phyloP scores from a whole-genome alignment of 2,888 invertebrate genomes.

The Hylaea fasciaria region DNA sequence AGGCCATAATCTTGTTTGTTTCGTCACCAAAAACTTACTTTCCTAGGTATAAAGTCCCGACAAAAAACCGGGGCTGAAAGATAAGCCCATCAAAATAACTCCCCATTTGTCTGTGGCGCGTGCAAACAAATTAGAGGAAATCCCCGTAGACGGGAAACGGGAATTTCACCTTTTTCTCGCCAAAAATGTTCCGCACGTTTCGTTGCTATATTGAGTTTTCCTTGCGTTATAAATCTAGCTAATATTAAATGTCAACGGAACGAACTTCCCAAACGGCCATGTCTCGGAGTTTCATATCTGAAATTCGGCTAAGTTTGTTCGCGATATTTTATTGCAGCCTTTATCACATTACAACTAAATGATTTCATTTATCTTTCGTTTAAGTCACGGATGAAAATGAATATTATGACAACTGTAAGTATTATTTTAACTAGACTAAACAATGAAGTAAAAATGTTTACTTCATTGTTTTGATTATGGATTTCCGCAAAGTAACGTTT shows the following conservation, averaged over 20 bases:
- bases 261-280: constrained; percentile 29
- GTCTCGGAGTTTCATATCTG: not conserved
- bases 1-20: too few relatives aligned
- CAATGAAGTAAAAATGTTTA: too few relatives aligned
- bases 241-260: constrained; percentile 62
- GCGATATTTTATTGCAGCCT: not conserved
- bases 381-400: too few relatives aligned
- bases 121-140: constrained; percentile 57
- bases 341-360: too few relatives aligned
- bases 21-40: too few relatives aligned
- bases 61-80: constrained; percentile 15
- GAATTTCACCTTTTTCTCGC: constrained; percentile 28
- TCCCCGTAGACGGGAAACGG: constrained; percentile 40
- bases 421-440: too few relatives aligned
- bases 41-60: not conserved
- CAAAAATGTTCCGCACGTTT: constrained; percentile 29
- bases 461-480: too few relatives aligned
- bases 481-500: too few relatives aligned
- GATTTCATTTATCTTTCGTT: too few relatives aligned
- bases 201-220: constrained; percentile 54
- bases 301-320: not conserved
- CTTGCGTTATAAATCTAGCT: constrained; percentile 51
- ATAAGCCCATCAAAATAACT: constrained; percentile 35
- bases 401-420: too few relatives aligned
- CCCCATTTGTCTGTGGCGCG: constrained; percentile 36